These are phyloP conservation scores for zebrafish (Danio rerio) DNA, from an alignment of 2,113 vertebrate genomes.

Conservation along the genomic window DNA sequence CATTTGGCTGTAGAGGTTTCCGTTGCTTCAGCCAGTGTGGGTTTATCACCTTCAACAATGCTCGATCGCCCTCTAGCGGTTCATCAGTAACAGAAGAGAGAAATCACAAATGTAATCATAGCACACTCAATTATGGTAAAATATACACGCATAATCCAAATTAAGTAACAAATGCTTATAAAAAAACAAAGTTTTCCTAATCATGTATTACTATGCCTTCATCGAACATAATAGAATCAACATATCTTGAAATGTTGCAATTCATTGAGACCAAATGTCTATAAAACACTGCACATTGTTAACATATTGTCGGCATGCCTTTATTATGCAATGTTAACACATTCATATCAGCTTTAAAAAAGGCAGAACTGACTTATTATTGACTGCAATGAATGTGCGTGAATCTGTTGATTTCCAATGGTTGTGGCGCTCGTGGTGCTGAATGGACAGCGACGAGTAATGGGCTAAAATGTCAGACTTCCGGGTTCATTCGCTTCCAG, in stretches of 20 bases:
- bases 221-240: too few species aligned
- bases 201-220: too few species aligned
- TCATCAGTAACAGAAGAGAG: neutral
- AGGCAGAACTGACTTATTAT: neutral
- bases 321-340: neutral
- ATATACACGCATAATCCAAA: neutral
- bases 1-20: neutral
- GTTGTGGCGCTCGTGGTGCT: constrained; percentile 35
- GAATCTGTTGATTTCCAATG: neutral
- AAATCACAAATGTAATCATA: neutral
- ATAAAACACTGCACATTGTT: too few species aligned
- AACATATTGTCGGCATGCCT: too few species aligned
- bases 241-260: too few species aligned
- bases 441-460: constrained; percentile 48
- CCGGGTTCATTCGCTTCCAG: too few species aligned
- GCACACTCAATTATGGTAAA: neutral
- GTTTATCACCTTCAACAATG: constrained; percentile 30
- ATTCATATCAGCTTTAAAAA: neutral
- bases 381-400: neutral
- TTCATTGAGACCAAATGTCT: too few species aligned
- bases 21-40: neutral
- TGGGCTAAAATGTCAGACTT: too few species aligned
- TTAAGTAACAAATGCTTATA: neutral
- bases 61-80: constrained; percentile 64
- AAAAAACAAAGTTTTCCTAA: neutral